A percentile compares a stretch with the other conserved stretches of the same genome.
These are phyloP conservation scores for Leptoteleia sp. DNA, from an alignment of 1,140 invertebrate genomes.

Conservation along the genomic window DNA sequence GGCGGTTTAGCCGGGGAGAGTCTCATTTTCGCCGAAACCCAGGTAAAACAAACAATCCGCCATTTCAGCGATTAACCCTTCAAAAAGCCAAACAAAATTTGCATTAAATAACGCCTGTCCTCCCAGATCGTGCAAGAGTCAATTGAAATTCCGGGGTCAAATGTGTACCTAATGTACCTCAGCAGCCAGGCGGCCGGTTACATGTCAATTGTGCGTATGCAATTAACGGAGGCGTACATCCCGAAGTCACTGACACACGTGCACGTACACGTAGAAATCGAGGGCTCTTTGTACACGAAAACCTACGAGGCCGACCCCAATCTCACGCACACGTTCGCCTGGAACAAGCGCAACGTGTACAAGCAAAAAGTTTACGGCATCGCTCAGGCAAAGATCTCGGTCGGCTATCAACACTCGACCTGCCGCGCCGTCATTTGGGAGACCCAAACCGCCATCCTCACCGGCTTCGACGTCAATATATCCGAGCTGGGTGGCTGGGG, in stretches of 20 bases:
- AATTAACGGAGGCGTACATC: conserved; percentile 90
- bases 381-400: conserved; percentile 91
- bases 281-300: conserved; percentile 94
- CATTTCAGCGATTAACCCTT: not conserved
- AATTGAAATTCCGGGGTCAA: conserved; percentile 94
- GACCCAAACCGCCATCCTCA: conserved; percentile 93
- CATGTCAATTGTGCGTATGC: conserved; percentile 94
- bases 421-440: conserved; percentile 96
- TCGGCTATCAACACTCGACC: conserved; percentile 96
- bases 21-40: conserved; percentile 92
- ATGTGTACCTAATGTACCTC: conserved; percentile 95
- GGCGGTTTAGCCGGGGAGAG: conserved; percentile 90
- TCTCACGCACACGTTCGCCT: conserved; percentile 96
- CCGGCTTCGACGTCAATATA: conserved; percentile 98
- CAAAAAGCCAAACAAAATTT: conserved; percentile 37
- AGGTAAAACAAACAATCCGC: conserved; percentile 81
- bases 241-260: conserved; percentile 92
- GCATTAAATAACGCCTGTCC: conserved; percentile 51
- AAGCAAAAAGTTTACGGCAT: conserved; percentile 97
- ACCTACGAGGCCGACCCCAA: conserved; percentile 97
- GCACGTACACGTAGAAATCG: conserved; percentile 93
- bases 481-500: conserved; percentile 99
- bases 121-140: conserved; percentile 96
- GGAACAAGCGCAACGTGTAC: conserved; percentile 98
- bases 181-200: conserved; percentile 96